Evolutionary conservation across 2,113 vertebrate genomes (phyloP).

Genomic region (Poeciliopsis occidentalis): DNA sequence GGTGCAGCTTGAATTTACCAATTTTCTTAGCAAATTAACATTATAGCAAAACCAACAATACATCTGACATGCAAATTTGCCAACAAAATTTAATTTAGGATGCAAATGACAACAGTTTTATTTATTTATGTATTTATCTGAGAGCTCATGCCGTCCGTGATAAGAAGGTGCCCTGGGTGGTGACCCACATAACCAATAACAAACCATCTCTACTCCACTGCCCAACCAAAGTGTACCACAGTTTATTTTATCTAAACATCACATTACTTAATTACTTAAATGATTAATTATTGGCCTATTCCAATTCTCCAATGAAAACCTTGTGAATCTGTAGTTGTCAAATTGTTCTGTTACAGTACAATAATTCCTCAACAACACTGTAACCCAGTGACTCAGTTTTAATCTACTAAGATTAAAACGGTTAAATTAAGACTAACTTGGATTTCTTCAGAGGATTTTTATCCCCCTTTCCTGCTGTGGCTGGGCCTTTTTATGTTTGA

Average conservation of each 20-base stretch:
- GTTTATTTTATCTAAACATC: neutral
- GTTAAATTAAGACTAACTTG: neutral
- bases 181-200: too few species aligned
- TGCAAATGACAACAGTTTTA: too few species aligned
- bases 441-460: too few species aligned
- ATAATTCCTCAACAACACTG: neutral
- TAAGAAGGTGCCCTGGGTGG: too few species aligned
- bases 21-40: neutral
- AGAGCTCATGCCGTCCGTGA: too few species aligned
- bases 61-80: neutral
- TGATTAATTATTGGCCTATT: neutral
- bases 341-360: constrained; percentile 3
- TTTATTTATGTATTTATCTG: too few species aligned
- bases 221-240: neutral
- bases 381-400: neutral
- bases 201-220: too few species aligned
- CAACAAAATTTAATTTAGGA: neutral
- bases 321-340: neutral
- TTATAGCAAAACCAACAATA: neutral
- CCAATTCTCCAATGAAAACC: neutral
- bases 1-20: neutral
- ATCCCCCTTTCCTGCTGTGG: neutral
- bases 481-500: neutral
- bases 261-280: too few species aligned
- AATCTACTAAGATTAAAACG: neutral